Percentiles rank a stretch among this genome's conserved stretches.
These are phyloP conservation scores for Actinia equina DNA, from an alignment of 64 coral and sea anemone genomes.

Conservation along the genomic window DNA sequence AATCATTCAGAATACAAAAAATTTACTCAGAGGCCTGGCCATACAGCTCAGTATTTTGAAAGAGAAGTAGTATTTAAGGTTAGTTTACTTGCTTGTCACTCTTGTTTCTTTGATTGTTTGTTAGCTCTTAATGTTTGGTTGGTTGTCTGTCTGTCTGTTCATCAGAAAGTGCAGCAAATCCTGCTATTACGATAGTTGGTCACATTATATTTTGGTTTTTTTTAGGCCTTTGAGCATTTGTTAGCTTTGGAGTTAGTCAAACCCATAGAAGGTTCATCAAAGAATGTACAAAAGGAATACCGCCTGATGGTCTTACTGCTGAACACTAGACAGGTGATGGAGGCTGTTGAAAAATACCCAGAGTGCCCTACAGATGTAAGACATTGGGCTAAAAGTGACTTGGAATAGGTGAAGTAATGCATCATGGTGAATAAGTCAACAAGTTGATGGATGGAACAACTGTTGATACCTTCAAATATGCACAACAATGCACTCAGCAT, in stretches of 20 bases:
- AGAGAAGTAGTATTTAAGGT: constrained; percentile 96
- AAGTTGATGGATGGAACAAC: too few species aligned
- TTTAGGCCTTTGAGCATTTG: constrained; percentile 97
- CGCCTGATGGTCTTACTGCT: constrained; percentile 73
- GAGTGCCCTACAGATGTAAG: constrained; percentile 92
- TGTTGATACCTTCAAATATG: too few species aligned
- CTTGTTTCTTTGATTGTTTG: too few species aligned
- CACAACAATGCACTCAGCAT: too few species aligned
- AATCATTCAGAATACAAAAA: constrained; percentile 80
- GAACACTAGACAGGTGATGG: constrained; percentile 73
- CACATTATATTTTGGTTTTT: not conserved
- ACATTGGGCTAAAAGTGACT: constrained; percentile 81
- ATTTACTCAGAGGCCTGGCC: constrained; percentile 80
- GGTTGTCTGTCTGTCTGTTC: too few species aligned
- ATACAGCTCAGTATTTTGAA: constrained; percentile 86
- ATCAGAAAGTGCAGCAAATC: too few species aligned
- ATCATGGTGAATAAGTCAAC: too few species aligned
- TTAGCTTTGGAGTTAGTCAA: constrained; percentile 92
- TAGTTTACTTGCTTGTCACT: not conserved
- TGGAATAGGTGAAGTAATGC: not conserved
- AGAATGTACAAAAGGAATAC: constrained; percentile 87
- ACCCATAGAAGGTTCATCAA: constrained; percentile 60
- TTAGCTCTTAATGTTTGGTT: too few species aligned
- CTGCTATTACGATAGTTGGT: too few species aligned
- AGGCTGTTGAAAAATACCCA: constrained; percentile 69